Evolutionary conservation across 2,113 vertebrate genomes (phyloP), one percentile per base, ranked within the genome.

Genomic region (Mustela lutreola): DNA sequence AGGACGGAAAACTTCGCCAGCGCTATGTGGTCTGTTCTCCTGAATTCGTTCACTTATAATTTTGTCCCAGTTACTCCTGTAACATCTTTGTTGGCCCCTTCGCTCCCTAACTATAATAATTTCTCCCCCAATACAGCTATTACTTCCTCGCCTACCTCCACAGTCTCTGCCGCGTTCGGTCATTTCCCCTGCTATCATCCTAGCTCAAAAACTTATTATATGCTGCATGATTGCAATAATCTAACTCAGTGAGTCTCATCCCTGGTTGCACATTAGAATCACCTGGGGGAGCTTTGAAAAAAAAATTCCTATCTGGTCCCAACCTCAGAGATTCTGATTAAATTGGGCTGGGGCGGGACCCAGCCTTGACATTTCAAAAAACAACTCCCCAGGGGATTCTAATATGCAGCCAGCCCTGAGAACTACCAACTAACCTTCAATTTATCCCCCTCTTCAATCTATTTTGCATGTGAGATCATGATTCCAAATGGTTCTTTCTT

Each of bases 181-280:
- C 94, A 88, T 96, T 92, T 96, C 71, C 70, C 80, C 92, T 90
- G 90, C 80, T 76, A 53, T 90, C 94, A 92, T 71, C 87, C 95
- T 91, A 91, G 92, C 97, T 97, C 92, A 95, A 82, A 98, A 98
- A 96, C 92, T 62, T 97, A 98, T 97, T 97, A 97, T 97, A 97
- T 97, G 98, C 96, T 97, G 88, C 90, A 91, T 93, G 96, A 90
- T 89, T 95, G 83, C 96, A 98, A 96, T 97, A 96, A 96, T 96
- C 95, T 96, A 94, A 97, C 70, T 95, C 97, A 96, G 67, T 96
- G 97, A 94, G 76, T 97, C 94, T 95, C 94, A 94, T 22, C 62
- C 81, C 92, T 80, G 86, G 83, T 73, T 87, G 90, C 90, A 94
- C 96, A 90, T 92, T 95, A 96, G 92, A 97, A 92, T 95, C 92